phyloP scores from a whole-genome alignment of 2,113 vertebrate species.

The Struthidea cinerea region DNA sequence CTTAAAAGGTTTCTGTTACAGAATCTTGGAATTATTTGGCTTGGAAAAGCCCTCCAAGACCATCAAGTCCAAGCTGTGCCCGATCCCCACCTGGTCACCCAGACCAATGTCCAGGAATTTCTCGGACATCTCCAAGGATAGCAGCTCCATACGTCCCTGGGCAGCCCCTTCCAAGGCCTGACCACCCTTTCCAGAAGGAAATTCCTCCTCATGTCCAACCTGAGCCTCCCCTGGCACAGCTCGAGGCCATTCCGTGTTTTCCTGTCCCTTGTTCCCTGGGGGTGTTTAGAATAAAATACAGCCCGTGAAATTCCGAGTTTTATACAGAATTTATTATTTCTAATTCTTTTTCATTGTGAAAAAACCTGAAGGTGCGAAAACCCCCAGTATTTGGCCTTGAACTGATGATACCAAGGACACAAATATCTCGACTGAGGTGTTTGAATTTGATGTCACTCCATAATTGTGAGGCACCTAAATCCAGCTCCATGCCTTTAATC shows the following conservation, averaged over 20 bases:
- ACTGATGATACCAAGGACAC: neutral
- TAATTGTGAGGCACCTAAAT: constrained; percentile 9
- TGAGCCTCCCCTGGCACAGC: neutral
- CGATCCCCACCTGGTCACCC: accelerated
- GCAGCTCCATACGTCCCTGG: neutral
- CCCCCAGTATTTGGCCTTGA: neutral
- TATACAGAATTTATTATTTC: neutral
- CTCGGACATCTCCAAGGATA: neutral
- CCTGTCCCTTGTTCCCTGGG: neutral
- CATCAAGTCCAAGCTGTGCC: neutral
- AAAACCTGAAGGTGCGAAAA: neutral
- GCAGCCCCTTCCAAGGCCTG: neutral
- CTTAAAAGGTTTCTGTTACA: neutral
- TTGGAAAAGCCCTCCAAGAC: neutral
- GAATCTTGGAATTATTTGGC: neutral
- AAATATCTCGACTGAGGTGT: neutral
- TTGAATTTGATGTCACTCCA: neutral
- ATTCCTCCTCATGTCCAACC: neutral
- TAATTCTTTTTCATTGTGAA: neutral
- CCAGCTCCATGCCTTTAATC: neutral
- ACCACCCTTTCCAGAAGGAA: neutral
- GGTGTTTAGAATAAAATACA: neutral
- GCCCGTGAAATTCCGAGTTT: accelerated
- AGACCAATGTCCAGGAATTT: neutral
- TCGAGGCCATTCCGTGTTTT: neutral